phyloP scores from a whole-genome alignment of 92 coral and sea anemone species.

The Zoanthus sansibaricus region DNA sequence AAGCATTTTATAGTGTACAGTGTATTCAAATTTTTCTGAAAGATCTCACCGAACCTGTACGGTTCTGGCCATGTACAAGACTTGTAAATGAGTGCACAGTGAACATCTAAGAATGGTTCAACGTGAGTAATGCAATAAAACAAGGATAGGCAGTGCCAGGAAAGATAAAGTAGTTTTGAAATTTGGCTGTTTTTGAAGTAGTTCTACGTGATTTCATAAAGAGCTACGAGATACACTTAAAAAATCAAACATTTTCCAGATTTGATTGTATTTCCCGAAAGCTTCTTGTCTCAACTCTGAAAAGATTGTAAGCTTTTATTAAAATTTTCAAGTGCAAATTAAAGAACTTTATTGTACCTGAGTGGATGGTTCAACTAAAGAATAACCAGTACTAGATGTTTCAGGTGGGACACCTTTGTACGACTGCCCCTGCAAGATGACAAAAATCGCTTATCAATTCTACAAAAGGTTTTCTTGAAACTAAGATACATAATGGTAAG shows the following conservation, averaged over 20 bases:
- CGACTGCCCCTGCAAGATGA: constrained; percentile 10
- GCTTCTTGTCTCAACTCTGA: no score
- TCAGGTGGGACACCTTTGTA: neutral
- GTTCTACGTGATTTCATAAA: no score
- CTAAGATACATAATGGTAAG: no score
- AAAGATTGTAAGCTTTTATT: no score
- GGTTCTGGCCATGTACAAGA: neutral
- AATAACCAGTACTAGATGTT: neutral
- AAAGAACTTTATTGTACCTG: neutral
- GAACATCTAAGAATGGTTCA: neutral
- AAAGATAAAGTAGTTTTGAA: no score
- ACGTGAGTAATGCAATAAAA: neutral
- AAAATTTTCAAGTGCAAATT: no score
- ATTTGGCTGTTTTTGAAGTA: neutral
- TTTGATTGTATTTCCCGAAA: no score
- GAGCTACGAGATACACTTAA: no score
- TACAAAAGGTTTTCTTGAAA: no score
- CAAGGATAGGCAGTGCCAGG: neutral
- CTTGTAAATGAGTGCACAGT: neutral
- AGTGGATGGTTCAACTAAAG: neutral
- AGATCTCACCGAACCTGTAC: neutral
- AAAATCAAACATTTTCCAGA: no score
- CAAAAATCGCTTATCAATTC: neutral
- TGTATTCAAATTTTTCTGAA: neutral
- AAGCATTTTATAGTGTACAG: neutral